phyloP scores from a whole-genome alignment of 2,888 invertebrate genomes.

The Ennomos erosarius region DNA sequence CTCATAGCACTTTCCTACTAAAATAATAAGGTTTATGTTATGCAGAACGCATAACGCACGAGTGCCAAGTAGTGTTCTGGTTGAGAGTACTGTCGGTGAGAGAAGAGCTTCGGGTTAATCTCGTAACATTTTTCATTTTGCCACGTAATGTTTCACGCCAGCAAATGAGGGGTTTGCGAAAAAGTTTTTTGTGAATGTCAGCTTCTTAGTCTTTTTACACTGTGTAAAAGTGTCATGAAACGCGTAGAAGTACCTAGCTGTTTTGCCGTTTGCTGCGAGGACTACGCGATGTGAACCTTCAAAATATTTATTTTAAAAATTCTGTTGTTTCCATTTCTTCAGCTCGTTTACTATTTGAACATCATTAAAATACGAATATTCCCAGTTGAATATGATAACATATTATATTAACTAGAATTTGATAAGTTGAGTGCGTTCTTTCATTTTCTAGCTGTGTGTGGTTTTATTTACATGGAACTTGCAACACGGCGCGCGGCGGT shows the following conservation, averaged over 20 bases:
- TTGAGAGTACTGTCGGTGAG: conserved; percentile 45
- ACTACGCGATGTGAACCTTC: too few species aligned
- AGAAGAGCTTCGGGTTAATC: conserved; percentile 44
- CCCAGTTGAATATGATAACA: too few species aligned
- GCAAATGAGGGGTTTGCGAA: conserved; percentile 5
- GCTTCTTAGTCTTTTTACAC: conserved; percentile 2
- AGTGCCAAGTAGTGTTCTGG: conserved; percentile 64
- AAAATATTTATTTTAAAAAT: neutral
- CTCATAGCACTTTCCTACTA: conserved; percentile 49
- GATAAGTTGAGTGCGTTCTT: too few species aligned
- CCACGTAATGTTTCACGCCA: conserved; percentile 4
- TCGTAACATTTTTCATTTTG: conserved; percentile 27
- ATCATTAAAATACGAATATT: too few species aligned
- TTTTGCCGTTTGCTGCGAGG: too few species aligned
- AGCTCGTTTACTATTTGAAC: neutral
- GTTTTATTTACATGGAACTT: too few species aligned
- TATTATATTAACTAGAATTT: too few species aligned
- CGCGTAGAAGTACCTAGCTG: too few species aligned
- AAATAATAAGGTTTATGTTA: conserved; percentile 60
- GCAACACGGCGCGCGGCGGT: too few species aligned
- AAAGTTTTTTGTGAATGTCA: conserved; percentile 6
- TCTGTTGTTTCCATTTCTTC: neutral
- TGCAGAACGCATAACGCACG: conserved; percentile 64
- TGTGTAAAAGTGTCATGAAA: too few species aligned
- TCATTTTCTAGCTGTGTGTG: too few species aligned